Percentiles rank a stretch among this genome's conserved stretches.
phyloP scores from a whole-genome alignment of 2,888 invertebrate species.

The Odontocerum albicorne region DNA sequence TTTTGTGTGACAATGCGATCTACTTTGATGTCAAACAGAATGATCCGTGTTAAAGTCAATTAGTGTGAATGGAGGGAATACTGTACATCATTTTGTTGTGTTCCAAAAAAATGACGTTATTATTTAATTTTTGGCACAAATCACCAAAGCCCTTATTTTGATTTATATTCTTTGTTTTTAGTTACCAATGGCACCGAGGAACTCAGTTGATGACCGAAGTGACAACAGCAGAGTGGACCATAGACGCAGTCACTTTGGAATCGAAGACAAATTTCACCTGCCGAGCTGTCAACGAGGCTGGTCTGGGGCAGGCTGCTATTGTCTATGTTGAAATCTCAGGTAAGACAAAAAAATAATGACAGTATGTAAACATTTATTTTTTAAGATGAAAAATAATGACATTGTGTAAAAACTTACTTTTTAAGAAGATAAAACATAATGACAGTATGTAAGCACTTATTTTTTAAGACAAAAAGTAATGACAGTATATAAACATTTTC shows the following conservation, averaged over 20 bases:
- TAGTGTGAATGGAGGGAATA: too few species aligned
- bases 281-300: conserved; percentile 82
- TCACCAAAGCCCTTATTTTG: neutral
- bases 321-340: conserved; percentile 72
- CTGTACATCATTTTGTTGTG: too few species aligned
- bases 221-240: conserved; percentile 74
- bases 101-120: too few species aligned
- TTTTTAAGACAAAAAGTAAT: too few species aligned
- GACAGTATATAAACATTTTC: neutral
- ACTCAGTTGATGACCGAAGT: conserved; percentile 73
- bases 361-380: neutral
- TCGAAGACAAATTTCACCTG: conserved; percentile 90
- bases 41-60: too few species aligned
- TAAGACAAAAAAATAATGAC: conserved; percentile 44
- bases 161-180: too few species aligned
- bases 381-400: neutral
- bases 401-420: neutral
- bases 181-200: conserved; percentile 81
- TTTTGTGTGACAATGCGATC: too few species aligned
- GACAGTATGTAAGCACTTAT: too few species aligned
- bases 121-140: neutral
- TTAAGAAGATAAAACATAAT: too few species aligned
- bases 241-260: conserved; percentile 83
- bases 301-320: conserved; percentile 70
- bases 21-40: too few species aligned